Conservation (phyloP, 2,888 invertebrate species). For the Capitulum mitella region DNA sequence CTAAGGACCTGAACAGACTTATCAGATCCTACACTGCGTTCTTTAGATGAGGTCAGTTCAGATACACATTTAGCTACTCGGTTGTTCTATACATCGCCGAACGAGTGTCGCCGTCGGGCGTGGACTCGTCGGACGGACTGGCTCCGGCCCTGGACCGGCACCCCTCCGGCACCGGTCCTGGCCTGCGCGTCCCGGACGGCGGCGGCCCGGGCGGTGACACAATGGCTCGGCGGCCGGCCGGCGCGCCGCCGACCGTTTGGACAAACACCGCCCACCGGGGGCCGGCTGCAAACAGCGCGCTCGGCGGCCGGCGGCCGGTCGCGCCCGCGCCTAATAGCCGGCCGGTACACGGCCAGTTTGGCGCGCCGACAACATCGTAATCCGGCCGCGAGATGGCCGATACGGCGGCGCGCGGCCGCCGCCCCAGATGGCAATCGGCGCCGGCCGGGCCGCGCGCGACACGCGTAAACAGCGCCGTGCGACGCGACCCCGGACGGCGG, state of each 20-base stretch:
- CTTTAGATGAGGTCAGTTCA: no score
- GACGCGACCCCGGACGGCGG: background rate
- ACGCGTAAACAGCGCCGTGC: background rate
- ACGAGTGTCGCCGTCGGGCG: no score
- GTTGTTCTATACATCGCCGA: no score
- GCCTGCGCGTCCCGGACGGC: background rate
- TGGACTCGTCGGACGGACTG: no score
- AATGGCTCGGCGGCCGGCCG: background rate
- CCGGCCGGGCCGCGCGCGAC: background rate
- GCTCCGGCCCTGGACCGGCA: no score
- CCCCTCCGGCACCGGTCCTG: background rate
- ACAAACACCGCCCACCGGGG: conserved; percentile 17
- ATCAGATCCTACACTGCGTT: no score
- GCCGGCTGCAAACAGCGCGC: background rate
- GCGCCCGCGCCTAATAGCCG: background rate
- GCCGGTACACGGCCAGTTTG: background rate
- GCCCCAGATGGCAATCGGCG: background rate
- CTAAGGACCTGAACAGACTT: no score
- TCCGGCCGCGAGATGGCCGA: background rate
- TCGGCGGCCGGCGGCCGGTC: background rate
- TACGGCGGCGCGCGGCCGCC: background rate
- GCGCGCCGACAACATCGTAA: background rate
- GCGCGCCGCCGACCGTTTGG: background rate
- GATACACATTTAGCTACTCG: no score
- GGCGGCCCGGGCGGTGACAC: background rate